Base-by-base conservation (phyloP, 2,888 invertebrate genomes). In the Scrobipalpa atriplicella region DNA sequence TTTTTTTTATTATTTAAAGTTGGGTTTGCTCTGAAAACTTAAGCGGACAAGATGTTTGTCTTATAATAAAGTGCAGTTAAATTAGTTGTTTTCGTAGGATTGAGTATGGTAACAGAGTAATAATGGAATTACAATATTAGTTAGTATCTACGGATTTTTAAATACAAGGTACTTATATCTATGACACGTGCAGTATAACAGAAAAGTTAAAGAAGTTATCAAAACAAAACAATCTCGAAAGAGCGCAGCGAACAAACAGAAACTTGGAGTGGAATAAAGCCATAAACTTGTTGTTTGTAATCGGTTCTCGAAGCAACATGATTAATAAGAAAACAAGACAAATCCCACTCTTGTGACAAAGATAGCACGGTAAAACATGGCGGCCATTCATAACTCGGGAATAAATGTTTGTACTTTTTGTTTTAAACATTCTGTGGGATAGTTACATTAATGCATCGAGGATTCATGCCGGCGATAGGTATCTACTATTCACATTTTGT, bases 201-300 rank as follows among this genome's bases (percentile, higher is more conserved):
- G 11, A 11, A 2, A 43, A 11, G 13, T 13, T 43, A 1, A 11
- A 13, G 13, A 43, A 11, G 43, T 43, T 43, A 13, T 13, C 13
- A 3, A 13, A 43, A 13, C 43, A 43, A 43, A 43, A 43, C 13
- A 43, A 43, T 43, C 43, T 43, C 43, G 13, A 43, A 13, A 43
- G 43, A 43, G 43, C n/a, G n/a, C n/a, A 43, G 43, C 10, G 13
- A 43, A 13, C 43, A 11, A 43, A 43, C 13, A 43, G 11, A 43
- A 43, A 43, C 43, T 43, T 43, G 39, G 39, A 43, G 43, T 43
- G 43, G 43, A 43, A 43, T 43, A 13, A 43, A 43, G 43, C 43
- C 13, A 43, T 43, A 43, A 43, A 43, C 11, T 3, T 13, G 43
- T 43, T 13, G 13, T 43, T 43, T 43, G 43, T 43, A 43, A 43